A percentile compares a stretch with the other conserved stretches of the same genome.
phyloP scores from a whole-genome alignment of 1,140 invertebrate genomes.

The Macrocentrus cingulum region DNA sequence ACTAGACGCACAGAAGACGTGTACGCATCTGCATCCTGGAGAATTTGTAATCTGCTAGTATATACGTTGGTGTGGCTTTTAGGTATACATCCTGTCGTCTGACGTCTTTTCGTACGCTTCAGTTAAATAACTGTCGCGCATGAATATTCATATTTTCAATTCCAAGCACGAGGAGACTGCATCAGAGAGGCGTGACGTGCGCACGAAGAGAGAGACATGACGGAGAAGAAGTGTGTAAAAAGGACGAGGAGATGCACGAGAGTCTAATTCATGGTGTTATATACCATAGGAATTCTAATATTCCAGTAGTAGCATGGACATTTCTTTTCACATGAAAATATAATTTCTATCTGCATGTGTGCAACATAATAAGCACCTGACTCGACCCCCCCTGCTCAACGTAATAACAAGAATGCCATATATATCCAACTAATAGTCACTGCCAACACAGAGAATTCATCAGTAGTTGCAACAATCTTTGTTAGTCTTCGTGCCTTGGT shows the following conservation, averaged over 20 bases:
- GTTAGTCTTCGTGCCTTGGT: background rate
- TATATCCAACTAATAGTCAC: background rate
- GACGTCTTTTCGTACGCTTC: conserved; percentile 25
- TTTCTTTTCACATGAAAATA: no score
- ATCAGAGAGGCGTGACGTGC: conserved; percentile 21
- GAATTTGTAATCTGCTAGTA: conserved; percentile 18
- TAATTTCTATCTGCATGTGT: no score
- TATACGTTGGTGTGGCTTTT: conserved; percentile 1
- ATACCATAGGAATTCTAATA: conserved; percentile 13
- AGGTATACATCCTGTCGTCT: conserved; percentile 12
- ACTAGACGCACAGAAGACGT: conserved; percentile 5
- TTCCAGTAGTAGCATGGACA: no score
- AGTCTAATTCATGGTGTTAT: conserved; percentile 27
- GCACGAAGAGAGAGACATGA: background rate
- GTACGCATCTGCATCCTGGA: conserved; percentile 23
- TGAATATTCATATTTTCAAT: conserved; percentile 34
- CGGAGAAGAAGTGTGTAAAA: background rate
- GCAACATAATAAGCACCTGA: conserved; percentile 5
- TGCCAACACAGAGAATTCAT: conserved; percentile 3
- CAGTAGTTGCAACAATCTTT: background rate
- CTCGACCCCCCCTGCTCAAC: conserved; percentile 21
- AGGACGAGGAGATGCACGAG: no score
- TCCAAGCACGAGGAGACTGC: conserved; percentile 12
- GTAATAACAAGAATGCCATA: conserved; percentile 30
- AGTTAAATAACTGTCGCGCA: conserved; percentile 30